Conservation (phyloP, 2,797 vertebrate genomes). For the Limnodromus scolopaceus region DNA sequence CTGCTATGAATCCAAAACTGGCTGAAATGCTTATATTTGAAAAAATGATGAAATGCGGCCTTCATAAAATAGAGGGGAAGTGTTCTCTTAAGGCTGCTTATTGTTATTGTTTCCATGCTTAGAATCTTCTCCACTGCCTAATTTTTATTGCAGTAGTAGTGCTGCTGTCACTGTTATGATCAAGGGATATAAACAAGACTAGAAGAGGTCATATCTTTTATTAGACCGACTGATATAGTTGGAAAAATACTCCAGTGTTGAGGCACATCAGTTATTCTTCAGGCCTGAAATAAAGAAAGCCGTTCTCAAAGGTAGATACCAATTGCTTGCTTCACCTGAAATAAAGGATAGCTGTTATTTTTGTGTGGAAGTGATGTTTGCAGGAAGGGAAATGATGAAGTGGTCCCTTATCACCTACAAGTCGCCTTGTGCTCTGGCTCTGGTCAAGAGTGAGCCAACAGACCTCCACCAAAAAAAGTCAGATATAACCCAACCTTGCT, state of each 20-base stretch:
- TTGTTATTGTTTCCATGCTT: not conserved
- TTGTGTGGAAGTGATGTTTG: not conserved
- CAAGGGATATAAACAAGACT: not conserved
- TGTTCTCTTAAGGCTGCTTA: not conserved
- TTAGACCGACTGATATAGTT: not conserved
- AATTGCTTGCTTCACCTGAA: not conserved
- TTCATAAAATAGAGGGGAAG: not conserved
- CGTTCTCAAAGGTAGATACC: not conserved
- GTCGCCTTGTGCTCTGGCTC: accelerated
- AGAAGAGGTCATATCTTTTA: not conserved
- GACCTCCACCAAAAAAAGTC: not conserved
- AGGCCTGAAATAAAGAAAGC: not conserved
- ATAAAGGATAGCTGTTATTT: not conserved
- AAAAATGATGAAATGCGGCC: not conserved
- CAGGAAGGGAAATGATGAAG: not conserved
- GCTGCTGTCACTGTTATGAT: not conserved
- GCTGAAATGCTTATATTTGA: not conserved
- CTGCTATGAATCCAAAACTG: not conserved
- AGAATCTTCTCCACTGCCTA: not conserved
- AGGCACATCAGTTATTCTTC: not conserved
- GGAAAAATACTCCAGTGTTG: not conserved
- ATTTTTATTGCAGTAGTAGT: not conserved
- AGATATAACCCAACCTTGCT: not conserved
- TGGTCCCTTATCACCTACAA: not conserved
- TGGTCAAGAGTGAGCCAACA: not conserved